Conservation (phyloP, 2,888 invertebrate species). For the Leistus spinibarbis region DNA sequence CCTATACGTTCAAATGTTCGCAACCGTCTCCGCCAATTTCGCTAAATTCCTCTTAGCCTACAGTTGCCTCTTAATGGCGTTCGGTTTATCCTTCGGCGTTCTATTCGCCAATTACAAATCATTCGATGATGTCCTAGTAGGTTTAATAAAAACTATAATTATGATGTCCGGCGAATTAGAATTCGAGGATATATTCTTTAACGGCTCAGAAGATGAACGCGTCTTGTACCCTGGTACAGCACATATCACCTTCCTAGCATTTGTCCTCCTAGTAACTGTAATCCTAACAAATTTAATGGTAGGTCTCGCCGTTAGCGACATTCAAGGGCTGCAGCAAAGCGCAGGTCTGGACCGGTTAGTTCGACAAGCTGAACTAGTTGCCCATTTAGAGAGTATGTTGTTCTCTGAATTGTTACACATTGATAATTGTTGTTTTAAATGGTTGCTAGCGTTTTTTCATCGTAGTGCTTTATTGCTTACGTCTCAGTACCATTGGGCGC, state of each 20-base stretch:
- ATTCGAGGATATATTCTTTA: slow-evolving; percentile 82
- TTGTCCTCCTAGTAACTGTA: slow-evolving; percentile 79
- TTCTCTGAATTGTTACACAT: slow-evolving; percentile 76
- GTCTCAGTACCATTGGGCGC: slow-evolving; percentile 72
- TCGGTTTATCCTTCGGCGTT: slow-evolving; percentile 81
- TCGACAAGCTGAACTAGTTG: slow-evolving; percentile 80
- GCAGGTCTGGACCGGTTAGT: slow-evolving; percentile 81
- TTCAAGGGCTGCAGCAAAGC: slow-evolving; percentile 78
- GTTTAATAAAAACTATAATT: slow-evolving; percentile 77
- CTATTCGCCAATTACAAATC: slow-evolving; percentile 78
- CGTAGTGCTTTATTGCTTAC: slow-evolving; percentile 77
- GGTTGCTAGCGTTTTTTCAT: slow-evolving; percentile 69
- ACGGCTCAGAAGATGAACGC: slow-evolving; percentile 54
- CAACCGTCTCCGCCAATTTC: slow-evolving; percentile 82
- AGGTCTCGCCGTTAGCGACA: slow-evolving; percentile 85
- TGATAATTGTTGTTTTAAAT: slow-evolving; percentile 62
- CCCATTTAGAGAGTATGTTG: slow-evolving; percentile 81
- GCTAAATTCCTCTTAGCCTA: slow-evolving; percentile 81
- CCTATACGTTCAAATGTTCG: slow-evolving; percentile 87
- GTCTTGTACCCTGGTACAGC: slow-evolving; percentile 74
- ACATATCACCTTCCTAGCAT: slow-evolving; percentile 75
- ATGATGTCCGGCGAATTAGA: slow-evolving; percentile 91
- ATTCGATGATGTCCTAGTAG: slow-evolving; percentile 67
- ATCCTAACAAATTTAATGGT: slow-evolving; percentile 84
- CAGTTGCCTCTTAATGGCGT: slow-evolving; percentile 79